Base-by-base conservation (phyloP, 1,140 invertebrate species). In the Drosophila sp. region DNA sequence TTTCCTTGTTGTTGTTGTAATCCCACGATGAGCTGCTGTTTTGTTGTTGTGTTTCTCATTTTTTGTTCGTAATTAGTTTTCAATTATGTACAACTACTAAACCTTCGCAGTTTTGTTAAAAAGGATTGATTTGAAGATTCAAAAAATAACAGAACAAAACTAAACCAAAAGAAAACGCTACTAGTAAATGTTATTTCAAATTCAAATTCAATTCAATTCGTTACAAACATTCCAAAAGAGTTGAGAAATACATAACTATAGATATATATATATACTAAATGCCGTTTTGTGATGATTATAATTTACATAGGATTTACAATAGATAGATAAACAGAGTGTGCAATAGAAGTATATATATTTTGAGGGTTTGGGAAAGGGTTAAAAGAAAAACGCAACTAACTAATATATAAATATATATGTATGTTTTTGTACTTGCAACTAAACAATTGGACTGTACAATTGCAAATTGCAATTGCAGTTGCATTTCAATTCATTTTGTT, bases 41-140 rank as follows among this genome's bases (percentile, higher is more conserved):
- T 60, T 77, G n/a, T n/a, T 44, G 50, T 29, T 27, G 32, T 55
- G 55, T 77, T 44, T 65, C n/a, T n/a, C n/a, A n/a, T n/a, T 29
- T 67, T 66, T 78, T 61, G n/a, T 63, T 44, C 17, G 17, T 55
- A 44, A 62, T 40, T 40, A 68, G 29, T 25, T 30, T 35, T 54
- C 50, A 40, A 32, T 32, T 68, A 72, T 76, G 56, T 70, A 79
- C 76, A 72, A 72, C 66, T 90, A 72, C 66, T 90, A 90, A 90
- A 90, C 87, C 87, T 90, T 90, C 87, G 87, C 87, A 90, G 87
- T 76, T 90, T 90, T 90, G 86, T 90, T 89, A 73, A 77, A 70
- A 30, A 38, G 40, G 5, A 10, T 44, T 50, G 23, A 6, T 50
- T 27, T 25, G 7, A 50, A 50, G 44, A 50, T 50, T 25, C 7